Evolutionary conservation across 2,113 vertebrate species (phyloP).

Genomic region (Pachypanchax playfairii): DNA sequence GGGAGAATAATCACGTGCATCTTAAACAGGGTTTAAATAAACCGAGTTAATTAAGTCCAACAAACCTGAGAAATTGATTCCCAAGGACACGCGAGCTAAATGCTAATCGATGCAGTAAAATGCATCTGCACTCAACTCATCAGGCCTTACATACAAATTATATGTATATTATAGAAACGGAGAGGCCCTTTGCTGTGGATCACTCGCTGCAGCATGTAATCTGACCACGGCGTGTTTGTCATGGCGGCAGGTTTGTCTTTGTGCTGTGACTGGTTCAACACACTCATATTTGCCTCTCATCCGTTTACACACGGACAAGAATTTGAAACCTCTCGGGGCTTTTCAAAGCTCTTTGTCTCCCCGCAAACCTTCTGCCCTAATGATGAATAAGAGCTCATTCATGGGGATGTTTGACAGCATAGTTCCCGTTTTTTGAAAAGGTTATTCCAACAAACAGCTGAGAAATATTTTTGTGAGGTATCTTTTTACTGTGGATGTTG

Average conservation of each 20-base stretch:
- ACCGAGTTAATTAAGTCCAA: too few species aligned
- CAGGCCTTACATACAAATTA: too few species aligned
- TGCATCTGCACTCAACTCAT: too few species aligned
- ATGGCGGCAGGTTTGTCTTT: slow-evolving; percentile 27
- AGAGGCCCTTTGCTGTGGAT: too few species aligned
- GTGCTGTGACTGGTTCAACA: slow-evolving; percentile 37
- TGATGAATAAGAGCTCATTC: slow-evolving; percentile 3
- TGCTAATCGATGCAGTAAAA: too few species aligned
- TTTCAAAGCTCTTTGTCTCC: slow-evolving; percentile 17
- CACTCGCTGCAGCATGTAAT: slow-evolving; percentile 41
- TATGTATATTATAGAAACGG: too few species aligned
- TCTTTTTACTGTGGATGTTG: slow-evolving; percentile 20
- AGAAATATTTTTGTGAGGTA: slow-evolving; percentile 39
- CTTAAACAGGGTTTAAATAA: too few species aligned
- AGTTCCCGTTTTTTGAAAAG: background rate
- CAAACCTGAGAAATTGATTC: too few species aligned
- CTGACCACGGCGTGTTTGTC: slow-evolving; percentile 45
- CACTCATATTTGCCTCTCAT: slow-evolving; percentile 32
- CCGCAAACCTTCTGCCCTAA: background rate
- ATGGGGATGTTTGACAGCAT: background rate
- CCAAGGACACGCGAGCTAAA: too few species aligned
- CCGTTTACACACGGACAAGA: slow-evolving; percentile 9
- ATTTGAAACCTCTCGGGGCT: slow-evolving; percentile 28
- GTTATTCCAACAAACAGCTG: slow-evolving; percentile 26
- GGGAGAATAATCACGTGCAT: too few species aligned